Evolutionary conservation across 92 coral and sea anemone genomes (phyloP).

Genomic region (Montipora capitata): DNA sequence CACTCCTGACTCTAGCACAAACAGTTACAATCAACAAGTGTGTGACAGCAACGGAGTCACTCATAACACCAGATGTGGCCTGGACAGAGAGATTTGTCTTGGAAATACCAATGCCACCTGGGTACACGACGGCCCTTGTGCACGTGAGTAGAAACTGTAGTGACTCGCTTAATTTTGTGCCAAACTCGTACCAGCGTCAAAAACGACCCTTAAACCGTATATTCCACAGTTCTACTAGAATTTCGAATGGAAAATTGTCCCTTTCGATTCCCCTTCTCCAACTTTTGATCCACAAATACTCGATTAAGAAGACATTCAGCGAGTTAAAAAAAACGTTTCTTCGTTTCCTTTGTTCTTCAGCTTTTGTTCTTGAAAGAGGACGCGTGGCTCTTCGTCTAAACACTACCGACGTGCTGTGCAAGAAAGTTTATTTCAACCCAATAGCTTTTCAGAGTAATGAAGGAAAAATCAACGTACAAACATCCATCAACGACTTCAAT

Average conservation of each 20-base stretch:
- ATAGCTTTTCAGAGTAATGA: background rate
- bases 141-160: slow-evolving; percentile 40
- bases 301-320: too few relatives aligned
- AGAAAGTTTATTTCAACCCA: slow-evolving; percentile 46
- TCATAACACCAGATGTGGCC: slow-evolving; percentile 64
- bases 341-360: slow-evolving; percentile 18
- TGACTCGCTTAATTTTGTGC: background rate
- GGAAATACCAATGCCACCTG: slow-evolving; percentile 19
- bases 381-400: slow-evolving; percentile 76
- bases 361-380: slow-evolving; percentile 75
- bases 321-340: too few relatives aligned
- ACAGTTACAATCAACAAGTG: slow-evolving; percentile 6
- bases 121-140: slow-evolving; percentile 76
- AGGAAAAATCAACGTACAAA: slow-evolving; percentile 65
- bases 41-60: slow-evolving; percentile 74
- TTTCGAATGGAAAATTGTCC: too few relatives aligned
- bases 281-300: too few relatives aligned
- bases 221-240: too few relatives aligned
- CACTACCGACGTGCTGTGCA: slow-evolving; percentile 79
- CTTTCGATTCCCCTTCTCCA: too few relatives aligned
- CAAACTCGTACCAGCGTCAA: too few relatives aligned
- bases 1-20: background rate
- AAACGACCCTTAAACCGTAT: too few relatives aligned
- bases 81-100: slow-evolving; percentile 59
- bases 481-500: slow-evolving; percentile 80